Conservation (phyloP, 1,140 invertebrate species). For the Caenorhabditis tropicalis region DNA sequence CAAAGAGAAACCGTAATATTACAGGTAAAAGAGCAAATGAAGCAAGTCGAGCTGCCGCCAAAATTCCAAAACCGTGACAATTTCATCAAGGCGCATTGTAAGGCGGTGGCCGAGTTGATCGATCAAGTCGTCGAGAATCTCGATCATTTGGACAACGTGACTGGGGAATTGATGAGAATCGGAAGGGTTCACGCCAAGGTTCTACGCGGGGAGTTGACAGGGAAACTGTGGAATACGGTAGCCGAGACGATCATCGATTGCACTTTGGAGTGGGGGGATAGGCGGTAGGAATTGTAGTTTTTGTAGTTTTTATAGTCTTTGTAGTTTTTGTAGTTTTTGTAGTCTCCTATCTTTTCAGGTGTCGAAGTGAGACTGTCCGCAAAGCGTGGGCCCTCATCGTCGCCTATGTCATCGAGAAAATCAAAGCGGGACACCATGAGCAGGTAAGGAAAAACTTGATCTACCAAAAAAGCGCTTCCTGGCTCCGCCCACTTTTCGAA, state of each 20-base stretch:
- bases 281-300: conserved; percentile 53
- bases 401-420: conserved; percentile 70
- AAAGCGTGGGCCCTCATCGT: conserved; percentile 69
- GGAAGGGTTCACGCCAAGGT: conserved; percentile 67
- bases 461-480: neutral
- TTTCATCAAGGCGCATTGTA: conserved; percentile 68
- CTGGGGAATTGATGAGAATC: conserved; percentile 63
- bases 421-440: conserved; percentile 70
- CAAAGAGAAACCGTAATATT: neutral
- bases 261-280: conserved; percentile 71
- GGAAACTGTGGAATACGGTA: conserved; percentile 71
- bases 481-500: neutral
- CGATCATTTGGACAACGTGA: conserved; percentile 67
- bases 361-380: conserved; percentile 60
- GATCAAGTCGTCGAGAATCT: conserved; percentile 71
- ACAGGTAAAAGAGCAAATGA: conserved; percentile 68
- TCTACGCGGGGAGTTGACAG: conserved; percentile 65
- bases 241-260: conserved; percentile 72
- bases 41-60: conserved; percentile 59
- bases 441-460: conserved; percentile 50
- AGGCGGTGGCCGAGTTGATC: conserved; percentile 66
- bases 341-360: conserved; percentile 46
- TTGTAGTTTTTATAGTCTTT: neutral
- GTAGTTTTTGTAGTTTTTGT: neutral
- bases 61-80: conserved; percentile 67